Conservation (phyloP, 1,140 invertebrate genomes). For the Charaxes varanes region DNA sequence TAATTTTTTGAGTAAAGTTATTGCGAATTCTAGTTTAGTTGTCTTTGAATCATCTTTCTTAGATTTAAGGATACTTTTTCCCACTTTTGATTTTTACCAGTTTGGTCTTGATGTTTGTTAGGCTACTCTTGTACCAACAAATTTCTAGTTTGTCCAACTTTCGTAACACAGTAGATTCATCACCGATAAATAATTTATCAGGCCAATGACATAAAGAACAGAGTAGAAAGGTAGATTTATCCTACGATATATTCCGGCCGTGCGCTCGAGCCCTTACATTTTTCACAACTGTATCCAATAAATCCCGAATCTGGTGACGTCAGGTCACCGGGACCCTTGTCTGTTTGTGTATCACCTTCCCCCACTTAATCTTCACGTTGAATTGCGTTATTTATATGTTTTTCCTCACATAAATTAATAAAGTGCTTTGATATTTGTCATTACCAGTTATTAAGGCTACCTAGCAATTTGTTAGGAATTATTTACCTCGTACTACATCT, state of each 20-base stretch:
- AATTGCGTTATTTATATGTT: constrained; percentile 41
- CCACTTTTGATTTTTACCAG: no score
- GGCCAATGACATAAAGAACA: no score
- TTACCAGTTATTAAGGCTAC: constrained; percentile 18
- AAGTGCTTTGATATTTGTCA: constrained; percentile 20
- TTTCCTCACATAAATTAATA: constrained; percentile 27
- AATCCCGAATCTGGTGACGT: constrained; percentile 14
- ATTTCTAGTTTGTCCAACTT: no score
- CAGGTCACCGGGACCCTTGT: constrained; percentile 9
- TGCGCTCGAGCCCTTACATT: constrained; percentile 4
- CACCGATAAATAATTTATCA: no score
- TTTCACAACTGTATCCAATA: constrained; percentile 1
- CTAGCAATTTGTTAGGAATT: background rate
- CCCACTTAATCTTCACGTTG: constrained; percentile 21
- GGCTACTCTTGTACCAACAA: no score
- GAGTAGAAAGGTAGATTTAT: background rate
- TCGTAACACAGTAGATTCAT: no score
- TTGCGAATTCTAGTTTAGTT: no score
- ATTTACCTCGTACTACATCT: background rate
- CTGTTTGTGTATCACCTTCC: constrained; percentile 12
- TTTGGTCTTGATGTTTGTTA: no score
- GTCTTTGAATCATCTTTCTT: no score
- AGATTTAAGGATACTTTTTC: no score
- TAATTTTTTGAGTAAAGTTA: no score
- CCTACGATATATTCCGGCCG: background rate